phyloP scores from a whole-genome alignment of 2,113 vertebrate species.

The Empidonax alnorum region DNA sequence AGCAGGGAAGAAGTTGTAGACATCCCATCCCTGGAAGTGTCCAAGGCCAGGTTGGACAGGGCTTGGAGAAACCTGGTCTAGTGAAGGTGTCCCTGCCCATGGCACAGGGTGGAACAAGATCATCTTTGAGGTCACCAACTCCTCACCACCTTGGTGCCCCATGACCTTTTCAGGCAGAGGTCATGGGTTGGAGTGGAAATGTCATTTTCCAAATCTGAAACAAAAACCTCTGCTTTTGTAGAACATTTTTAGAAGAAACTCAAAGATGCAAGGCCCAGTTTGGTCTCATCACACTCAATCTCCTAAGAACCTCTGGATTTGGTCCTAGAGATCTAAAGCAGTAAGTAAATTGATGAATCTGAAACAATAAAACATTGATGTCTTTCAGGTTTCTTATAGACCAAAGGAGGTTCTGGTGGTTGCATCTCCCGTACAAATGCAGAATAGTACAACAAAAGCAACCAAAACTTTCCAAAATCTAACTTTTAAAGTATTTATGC shows the following conservation, averaged over 20 bases:
- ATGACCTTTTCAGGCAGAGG: not conserved
- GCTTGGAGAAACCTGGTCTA: accelerated
- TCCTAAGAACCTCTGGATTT: not conserved
- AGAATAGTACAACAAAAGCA: not conserved
- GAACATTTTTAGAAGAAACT: not conserved
- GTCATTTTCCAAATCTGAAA: not conserved
- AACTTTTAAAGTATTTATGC: not conserved
- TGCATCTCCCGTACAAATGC: not conserved
- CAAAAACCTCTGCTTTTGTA: not conserved
- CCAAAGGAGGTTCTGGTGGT: not conserved
- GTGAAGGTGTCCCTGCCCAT: not conserved
- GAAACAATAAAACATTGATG: not conserved
- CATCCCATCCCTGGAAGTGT: not conserved
- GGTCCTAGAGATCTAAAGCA: not conserved
- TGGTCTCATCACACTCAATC: not conserved
- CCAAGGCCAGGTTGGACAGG: accelerated
- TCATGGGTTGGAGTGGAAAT: not conserved
- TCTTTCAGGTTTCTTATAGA: not conserved
- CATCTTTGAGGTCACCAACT: not conserved
- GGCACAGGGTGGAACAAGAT: accelerated
- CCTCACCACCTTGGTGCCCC: not conserved
- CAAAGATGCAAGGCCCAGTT: not conserved
- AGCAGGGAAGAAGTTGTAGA: not conserved
- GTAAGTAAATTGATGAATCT: not conserved
- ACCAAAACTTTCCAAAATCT: not conserved